phyloP scores from a whole-genome alignment of 2,113 vertebrate species.

The Circaetus gallicus region DNA sequence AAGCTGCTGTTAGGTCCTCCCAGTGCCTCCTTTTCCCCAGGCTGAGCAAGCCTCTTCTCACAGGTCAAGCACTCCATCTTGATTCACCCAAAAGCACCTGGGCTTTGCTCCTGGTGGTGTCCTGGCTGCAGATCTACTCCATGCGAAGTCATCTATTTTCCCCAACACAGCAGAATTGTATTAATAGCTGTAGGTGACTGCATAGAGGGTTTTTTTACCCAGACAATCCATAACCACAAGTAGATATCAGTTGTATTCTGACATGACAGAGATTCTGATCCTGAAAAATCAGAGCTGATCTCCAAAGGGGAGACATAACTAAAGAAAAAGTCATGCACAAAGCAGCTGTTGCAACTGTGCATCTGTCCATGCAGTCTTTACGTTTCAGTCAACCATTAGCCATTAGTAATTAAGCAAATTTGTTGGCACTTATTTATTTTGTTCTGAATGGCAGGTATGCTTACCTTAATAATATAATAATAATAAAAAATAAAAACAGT shows the following conservation, averaged over 20 bases:
- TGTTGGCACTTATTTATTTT: not conserved
- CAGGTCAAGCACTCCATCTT: not conserved
- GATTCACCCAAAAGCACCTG: not conserved
- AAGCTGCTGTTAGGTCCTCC: not conserved
- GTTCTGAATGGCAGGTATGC: not conserved
- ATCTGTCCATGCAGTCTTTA: not conserved
- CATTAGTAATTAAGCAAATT: not conserved
- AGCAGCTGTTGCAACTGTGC: not conserved
- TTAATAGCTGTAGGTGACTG: not conserved
- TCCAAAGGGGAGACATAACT: not conserved
- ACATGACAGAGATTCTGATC: not conserved
- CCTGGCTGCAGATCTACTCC: not conserved
- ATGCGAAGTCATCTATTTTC: not conserved
- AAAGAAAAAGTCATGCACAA: not conserved
- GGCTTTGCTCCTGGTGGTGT: not conserved
- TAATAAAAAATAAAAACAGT: not conserved
- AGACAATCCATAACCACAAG: not conserved
- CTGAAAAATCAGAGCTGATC: not conserved
- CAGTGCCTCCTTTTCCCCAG: not conserved
- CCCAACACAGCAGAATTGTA: not conserved
- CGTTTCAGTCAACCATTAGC: not conserved
- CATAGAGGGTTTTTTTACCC: rapidly evolving
- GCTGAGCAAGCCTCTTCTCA: not conserved
- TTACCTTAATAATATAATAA: not conserved
- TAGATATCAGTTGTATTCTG: not conserved